A percentile compares a stretch with the other conserved stretches of the same genome.
Evolutionary conservation across 2,888 invertebrate species (phyloP).

Genomic region (Pimpla rufipes): DNA sequence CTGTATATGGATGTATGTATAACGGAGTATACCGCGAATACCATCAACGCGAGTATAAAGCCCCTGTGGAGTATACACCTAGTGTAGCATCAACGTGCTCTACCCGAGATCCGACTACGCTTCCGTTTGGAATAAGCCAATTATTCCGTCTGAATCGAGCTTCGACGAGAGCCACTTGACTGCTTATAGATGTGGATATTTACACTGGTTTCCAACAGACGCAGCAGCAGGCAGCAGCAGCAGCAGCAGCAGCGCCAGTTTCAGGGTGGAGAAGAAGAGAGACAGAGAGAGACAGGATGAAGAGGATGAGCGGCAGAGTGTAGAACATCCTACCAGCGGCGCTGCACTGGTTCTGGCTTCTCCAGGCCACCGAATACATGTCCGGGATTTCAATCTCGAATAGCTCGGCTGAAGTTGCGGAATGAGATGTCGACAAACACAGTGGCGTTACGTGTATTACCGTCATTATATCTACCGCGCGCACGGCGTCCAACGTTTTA

Average conservation of each 20-base stretch:
- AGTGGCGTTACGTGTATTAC: not conserved
- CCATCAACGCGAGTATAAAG: slow-evolving; percentile 48
- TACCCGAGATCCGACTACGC: slow-evolving; percentile 51
- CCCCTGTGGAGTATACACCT: slow-evolving; percentile 16
- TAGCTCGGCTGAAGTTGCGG: not conserved
- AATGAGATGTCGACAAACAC: not conserved
- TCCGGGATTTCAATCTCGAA: slow-evolving; percentile 39
- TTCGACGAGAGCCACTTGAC: slow-evolving; percentile 71
- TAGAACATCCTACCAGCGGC: not conserved
- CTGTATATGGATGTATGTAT: not conserved
- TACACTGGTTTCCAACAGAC: slow-evolving; percentile 62
- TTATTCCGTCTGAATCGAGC: slow-evolving; percentile 74
- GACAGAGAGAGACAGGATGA: not conserved
- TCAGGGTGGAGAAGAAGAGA: not conserved
- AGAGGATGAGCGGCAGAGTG: slow-evolving; percentile 9
- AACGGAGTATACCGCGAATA: not conserved
- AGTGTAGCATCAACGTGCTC: slow-evolving; percentile 42
- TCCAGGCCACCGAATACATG: slow-evolving; percentile 6
- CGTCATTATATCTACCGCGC: not conserved
- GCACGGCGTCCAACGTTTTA: not conserved
- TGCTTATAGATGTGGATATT: slow-evolving; percentile 70
- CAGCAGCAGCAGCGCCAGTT: slow-evolving; percentile 39
- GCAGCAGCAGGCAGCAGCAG: slow-evolving; percentile 19
- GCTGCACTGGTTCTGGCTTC: not conserved
- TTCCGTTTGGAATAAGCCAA: slow-evolving; percentile 73